Evolutionary conservation across 2,888 invertebrate genomes (phyloP), one percentile per base, ranked within the genome.

Genomic region (Netelia virgata): DNA sequence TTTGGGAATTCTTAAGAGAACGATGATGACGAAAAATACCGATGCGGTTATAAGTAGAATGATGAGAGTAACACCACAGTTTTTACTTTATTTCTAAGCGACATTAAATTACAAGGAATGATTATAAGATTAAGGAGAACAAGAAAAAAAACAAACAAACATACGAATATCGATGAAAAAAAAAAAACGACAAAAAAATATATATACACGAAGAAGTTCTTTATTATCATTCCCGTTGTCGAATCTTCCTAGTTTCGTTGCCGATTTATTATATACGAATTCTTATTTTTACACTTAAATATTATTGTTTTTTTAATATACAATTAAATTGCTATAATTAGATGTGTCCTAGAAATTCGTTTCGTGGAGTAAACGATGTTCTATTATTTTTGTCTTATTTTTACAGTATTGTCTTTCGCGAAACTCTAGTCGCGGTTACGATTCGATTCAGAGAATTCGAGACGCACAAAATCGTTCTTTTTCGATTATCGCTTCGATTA

Each of bases 51-150:
- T 87, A 86, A 88, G 86, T 85, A 76, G 68, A 78, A 59, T 53
- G 83, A 74, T 84, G 81, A 81, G 82, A 82, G 64, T 77, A 83
- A 84, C 84, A 84, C 81, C 81, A 83, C 83, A 86, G 80, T 86
- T 85, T 87, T 85, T 81, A 83, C 84, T 87, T 86, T 84, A 84
- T 86, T 86, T 87, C 77, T 87, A 87, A 86, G 85, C 74, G 74
- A 83, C 78, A 53, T 86, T 86, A 77, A 69, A 87, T 84, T 81
- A 81, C 84, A 70, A 84, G 81, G 77, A 81, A 84, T 68, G 76
- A 84, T 84, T 84, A 84, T 77, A 81, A 73, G 77, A 59, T 77
- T 84, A 69, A 28, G 81, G 77, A 77, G 36, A 75, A 83, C 68
- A 80, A 77, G 55, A 74, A 69, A 66, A 72, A 47, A 85, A 66